Percentiles rank a stretch among this genome's conserved stretches.
phyloP scores from a whole-genome alignment of 2,888 invertebrate genomes.

The Andrena chrysosceles region DNA sequence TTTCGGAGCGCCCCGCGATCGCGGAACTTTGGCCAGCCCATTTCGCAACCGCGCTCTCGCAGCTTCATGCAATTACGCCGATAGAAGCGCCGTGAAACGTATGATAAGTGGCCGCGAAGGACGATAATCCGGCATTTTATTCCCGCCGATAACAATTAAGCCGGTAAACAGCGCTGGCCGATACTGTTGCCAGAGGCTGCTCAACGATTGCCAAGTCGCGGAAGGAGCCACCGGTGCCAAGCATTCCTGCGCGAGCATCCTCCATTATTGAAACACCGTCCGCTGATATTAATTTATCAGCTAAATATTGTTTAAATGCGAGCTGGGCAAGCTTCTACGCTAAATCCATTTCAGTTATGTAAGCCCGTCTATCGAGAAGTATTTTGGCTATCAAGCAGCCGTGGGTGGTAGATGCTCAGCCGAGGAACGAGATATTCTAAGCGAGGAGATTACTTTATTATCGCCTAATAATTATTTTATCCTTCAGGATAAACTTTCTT shows the following conservation, averaged over 20 bases:
- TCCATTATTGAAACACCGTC: constrained; percentile 6
- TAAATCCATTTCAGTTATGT: background rate
- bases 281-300: constrained; percentile 22
- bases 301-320: background rate
- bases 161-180: constrained; percentile 30
- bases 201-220: constrained; percentile 31
- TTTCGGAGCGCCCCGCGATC: background rate
- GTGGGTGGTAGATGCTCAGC: background rate
- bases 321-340: background rate
- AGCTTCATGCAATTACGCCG: background rate
- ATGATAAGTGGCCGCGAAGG: background rate
- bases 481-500: background rate
- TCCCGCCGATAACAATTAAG: constrained; percentile 23
- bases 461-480: background rate
- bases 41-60: background rate
- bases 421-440: background rate
- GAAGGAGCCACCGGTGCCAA: constrained; percentile 38
- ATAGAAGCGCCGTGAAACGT: too few relatives aligned
- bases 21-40: background rate
- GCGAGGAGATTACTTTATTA: too few relatives aligned
- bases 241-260: constrained; percentile 18
- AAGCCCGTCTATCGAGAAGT: background rate
- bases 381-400: background rate
- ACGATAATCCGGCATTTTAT: constrained; percentile 19
- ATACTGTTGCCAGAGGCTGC: constrained; percentile 33